These are phyloP conservation scores for Daphoenositta chrysoptera DNA, from an alignment of 2,113 vertebrate genomes.

Conservation along the genomic window DNA sequence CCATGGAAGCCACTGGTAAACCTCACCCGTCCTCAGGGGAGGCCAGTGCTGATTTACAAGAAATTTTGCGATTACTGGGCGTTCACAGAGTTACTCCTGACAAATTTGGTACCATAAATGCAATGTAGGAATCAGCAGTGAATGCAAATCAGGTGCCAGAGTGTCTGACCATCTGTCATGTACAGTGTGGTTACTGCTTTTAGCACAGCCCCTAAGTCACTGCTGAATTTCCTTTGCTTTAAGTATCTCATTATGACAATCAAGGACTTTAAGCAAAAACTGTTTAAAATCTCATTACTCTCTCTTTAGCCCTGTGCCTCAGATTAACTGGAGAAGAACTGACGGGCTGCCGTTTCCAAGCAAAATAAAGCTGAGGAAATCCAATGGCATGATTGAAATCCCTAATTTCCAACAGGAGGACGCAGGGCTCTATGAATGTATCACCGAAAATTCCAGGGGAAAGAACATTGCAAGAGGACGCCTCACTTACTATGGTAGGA, in stretches of 20 bases:
- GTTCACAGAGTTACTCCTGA: neutral
- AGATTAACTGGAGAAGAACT: conserved; percentile 91
- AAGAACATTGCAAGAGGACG: conserved; percentile 88
- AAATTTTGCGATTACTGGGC: neutral
- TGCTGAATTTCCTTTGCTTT: neutral
- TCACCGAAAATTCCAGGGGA: conserved; percentile 90
- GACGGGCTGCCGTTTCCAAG: conserved; percentile 86
- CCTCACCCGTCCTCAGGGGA: neutral
- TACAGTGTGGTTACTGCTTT: neutral
- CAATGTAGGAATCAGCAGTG: neutral
- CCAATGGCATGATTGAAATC: conserved; percentile 88
- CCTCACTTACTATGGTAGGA: conserved; percentile 90
- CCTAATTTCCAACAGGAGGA: conserved; percentile 93
- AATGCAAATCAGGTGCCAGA: neutral
- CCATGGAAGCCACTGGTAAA: neutral
- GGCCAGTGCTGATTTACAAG: neutral
- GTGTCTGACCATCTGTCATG: neutral
- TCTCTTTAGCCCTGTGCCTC: conserved; percentile 85
- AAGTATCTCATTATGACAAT: neutral
- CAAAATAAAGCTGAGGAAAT: conserved; percentile 87
- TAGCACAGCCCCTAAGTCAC: neutral
- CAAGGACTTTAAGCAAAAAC: conserved; percentile 5
- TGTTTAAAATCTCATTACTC: neutral
- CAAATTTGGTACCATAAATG: neutral
- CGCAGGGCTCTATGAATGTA: conserved; percentile 87